Evolutionary conservation across 2,797 vertebrate species (phyloP).

Genomic region (Rhyacichthys aspro): DNA sequence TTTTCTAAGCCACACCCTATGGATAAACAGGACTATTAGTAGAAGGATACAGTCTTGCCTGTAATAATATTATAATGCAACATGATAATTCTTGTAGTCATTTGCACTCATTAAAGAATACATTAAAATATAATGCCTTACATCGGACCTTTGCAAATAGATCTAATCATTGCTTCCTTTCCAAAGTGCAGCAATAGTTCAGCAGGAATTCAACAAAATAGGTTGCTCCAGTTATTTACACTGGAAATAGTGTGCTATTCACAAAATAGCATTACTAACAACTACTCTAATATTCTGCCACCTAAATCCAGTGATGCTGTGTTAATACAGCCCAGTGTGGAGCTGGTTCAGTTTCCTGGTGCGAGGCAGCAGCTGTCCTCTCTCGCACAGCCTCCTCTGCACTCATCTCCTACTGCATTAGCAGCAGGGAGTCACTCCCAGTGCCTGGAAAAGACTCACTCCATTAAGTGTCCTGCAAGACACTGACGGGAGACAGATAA

Average conservation of each 20-base stretch:
- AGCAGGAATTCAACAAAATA: conserved; percentile 17
- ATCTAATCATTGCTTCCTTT: too few species aligned
- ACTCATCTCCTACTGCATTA: conserved; percentile 63
- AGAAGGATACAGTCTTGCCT: too few species aligned
- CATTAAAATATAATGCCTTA: too few species aligned
- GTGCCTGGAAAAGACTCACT: conserved; percentile 69
- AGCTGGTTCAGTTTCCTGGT: conserved; percentile 64
- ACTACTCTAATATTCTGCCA: conserved; percentile 45
- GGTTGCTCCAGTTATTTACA: conserved; percentile 33
- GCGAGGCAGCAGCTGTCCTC: conserved; percentile 61
- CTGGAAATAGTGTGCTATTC: conserved; percentile 41
- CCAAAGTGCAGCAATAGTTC: conserved; percentile 13
- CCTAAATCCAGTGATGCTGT: conserved; percentile 43
- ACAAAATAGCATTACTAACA: conserved; percentile 52
- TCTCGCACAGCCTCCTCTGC: conserved; percentile 43
- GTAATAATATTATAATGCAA: too few species aligned
- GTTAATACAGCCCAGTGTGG: conserved; percentile 65
- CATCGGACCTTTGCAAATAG: too few species aligned
- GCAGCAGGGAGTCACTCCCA: conserved; percentile 63
- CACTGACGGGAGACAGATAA: conserved; percentile 25
- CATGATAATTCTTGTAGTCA: too few species aligned
- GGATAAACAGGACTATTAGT: too few species aligned
- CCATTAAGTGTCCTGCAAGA: conserved; percentile 69
- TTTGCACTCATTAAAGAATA: too few species aligned
- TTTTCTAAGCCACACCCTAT: too few species aligned